Base-by-base conservation (phyloP, 2,888 invertebrate species). In the Villa cingulata region DNA sequence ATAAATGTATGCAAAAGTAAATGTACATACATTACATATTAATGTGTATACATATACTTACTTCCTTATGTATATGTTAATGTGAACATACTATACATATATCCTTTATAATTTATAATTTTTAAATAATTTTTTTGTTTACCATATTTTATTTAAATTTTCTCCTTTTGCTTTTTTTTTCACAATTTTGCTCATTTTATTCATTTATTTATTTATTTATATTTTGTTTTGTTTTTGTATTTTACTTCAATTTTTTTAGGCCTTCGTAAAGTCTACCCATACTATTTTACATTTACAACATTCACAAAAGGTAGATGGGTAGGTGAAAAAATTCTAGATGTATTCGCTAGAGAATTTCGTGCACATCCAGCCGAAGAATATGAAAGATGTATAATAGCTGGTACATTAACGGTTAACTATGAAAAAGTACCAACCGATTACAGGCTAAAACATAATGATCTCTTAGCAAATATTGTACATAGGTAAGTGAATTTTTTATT, bases 221-320 rank as follows among this genome's bases (percentile, higher is more conserved):
- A 18, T 17, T 41, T 41, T n/a, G 3, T 27, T 27, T 41, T 36
- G 3, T 43, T 42, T 32, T 27, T 32, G 10, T 2, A 16, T 32
- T 40, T 42, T 32, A 18, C 36, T 41, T n/a, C 41, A 14, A 18
- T 56, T 4, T 6, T 17, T 39, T 19, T 76, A 90, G 92, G 91
- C 58, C 77, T 95, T 57, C 77, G 95, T 57, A 95, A 96, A 75
- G 95, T 96, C 3, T 92, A 91, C 68, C 96, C 96, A 1, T 96
- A 96, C 73, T 89, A 90, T 72, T 96, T 91, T 74, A 91, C 90
- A 51, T 96, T 94, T 72, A 88, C 90, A 53, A 91, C 94, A 37
- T 94, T 90, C 72, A 91, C 91, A 52, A 96, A 96, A 72, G 91
- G 92, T 10, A 78, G 95, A 59, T 96, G 95, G 95, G 89, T 92